Conservation (phyloP, 2,113 vertebrate genomes). For the Alosa alosa region DNA sequence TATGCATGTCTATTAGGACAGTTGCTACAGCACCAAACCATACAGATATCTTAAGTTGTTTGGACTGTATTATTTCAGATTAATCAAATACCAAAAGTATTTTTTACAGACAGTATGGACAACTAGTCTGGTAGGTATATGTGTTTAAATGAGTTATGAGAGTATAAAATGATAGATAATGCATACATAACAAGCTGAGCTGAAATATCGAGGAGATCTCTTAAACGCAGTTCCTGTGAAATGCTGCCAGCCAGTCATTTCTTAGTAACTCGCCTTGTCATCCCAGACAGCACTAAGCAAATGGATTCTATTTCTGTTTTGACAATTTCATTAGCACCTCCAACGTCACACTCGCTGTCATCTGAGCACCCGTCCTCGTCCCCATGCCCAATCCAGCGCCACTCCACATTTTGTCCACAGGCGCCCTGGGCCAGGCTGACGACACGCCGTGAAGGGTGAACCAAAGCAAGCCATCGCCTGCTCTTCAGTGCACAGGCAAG, state of each 20-base stretch:
- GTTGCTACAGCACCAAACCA: too few species aligned
- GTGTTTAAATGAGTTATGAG: neutral
- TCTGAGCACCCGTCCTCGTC: neutral
- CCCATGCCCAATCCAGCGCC: neutral
- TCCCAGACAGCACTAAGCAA: neutral
- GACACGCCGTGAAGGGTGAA: too few species aligned
- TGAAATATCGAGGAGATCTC: neutral
- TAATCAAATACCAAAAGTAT: too few species aligned
- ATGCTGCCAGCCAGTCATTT: neutral
- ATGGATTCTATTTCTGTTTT: constrained; percentile 25
- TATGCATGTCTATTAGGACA: too few species aligned
- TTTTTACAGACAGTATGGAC: too few species aligned
- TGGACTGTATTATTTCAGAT: too few species aligned
- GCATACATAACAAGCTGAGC: neutral
- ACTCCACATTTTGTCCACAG: neutral
- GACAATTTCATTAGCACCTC: constrained; percentile 27
- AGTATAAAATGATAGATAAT: neutral
- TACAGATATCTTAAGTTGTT: too few species aligned
- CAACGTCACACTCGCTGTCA: neutral
- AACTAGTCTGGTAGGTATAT: neutral
- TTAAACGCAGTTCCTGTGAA: neutral
- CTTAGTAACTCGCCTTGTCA: neutral
- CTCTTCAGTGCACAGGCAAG: neutral
- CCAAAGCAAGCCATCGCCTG: too few species aligned
- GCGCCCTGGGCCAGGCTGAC: too few species aligned